These are phyloP conservation scores for Eptesicus fuscus DNA, from an alignment of 2,113 vertebrate genomes.

Conservation along the genomic window DNA sequence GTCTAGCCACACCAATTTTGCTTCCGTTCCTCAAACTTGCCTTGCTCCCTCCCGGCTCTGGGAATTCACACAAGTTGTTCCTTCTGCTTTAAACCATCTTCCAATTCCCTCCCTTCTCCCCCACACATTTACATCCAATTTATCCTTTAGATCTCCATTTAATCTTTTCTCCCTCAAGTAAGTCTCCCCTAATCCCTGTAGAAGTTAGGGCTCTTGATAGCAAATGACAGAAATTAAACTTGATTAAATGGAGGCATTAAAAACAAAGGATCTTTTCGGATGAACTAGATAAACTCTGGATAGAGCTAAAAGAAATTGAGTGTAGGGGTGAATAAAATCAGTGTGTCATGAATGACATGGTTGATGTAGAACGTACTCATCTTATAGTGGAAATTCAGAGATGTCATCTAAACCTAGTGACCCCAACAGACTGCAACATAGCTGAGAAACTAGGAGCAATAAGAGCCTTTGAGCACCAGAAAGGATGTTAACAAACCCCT, in stretches of 20 bases:
- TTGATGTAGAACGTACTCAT: neutral
- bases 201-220: neutral
- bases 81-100: neutral
- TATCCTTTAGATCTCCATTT: neutral
- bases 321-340: neutral
- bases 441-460: neutral
- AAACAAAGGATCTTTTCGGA: neutral
- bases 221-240: neutral
- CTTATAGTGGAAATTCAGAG: neutral
- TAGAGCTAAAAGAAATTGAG: neutral
- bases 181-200: neutral
- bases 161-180: neutral
- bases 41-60: neutral
- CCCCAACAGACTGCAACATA: neutral
- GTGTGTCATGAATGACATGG: neutral
- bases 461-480: neutral
- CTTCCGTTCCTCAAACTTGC: neutral
- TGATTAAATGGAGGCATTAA: neutral
- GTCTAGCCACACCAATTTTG: neutral
- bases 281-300: neutral
- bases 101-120: neutral
- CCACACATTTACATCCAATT: fast-evolving
- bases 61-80: neutral
- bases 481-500: neutral
- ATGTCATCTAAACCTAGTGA: neutral